These are phyloP conservation scores for Drosophila pseudotakahashii DNA, from an alignment of 2,888 invertebrate genomes.

Conservation along the genomic window DNA sequence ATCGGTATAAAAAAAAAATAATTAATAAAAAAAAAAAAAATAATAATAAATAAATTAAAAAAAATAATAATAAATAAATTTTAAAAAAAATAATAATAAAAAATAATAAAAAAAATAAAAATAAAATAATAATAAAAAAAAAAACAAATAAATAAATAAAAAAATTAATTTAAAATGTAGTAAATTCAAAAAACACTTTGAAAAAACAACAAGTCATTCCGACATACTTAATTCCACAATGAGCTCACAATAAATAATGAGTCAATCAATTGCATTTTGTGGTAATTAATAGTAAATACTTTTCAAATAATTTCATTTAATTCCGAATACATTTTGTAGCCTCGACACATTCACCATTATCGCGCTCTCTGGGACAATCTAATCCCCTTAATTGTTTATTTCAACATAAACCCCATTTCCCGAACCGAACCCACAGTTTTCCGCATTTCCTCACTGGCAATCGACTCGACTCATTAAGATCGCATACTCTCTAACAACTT, in stretches of 20 bases:
- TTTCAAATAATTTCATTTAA: not conserved
- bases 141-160: too few species aligned
- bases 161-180: too few species aligned
- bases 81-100: too few species aligned
- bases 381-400: constrained; percentile 14
- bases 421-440: constrained; percentile 4
- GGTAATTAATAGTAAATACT: not conserved
- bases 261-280: too few species aligned
- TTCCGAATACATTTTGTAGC: not conserved
- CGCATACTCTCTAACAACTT: constrained; percentile 58
- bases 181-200: too few species aligned
- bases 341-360: not conserved
- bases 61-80: too few species aligned
- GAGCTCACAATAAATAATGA: not conserved
- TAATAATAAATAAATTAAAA: too few species aligned
- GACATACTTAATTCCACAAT: not conserved
- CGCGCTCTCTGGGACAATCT: not conserved
- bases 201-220: too few species aligned
- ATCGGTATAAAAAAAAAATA: too few species aligned
- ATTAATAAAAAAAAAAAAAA: too few species aligned
- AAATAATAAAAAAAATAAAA: too few species aligned
- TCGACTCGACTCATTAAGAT: constrained; percentile 19
- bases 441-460: constrained; percentile 34
- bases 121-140: too few species aligned
- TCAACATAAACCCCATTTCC: not conserved